Conservation (phyloP, 1,140 invertebrate genomes). For the Atta colombica region DNA sequence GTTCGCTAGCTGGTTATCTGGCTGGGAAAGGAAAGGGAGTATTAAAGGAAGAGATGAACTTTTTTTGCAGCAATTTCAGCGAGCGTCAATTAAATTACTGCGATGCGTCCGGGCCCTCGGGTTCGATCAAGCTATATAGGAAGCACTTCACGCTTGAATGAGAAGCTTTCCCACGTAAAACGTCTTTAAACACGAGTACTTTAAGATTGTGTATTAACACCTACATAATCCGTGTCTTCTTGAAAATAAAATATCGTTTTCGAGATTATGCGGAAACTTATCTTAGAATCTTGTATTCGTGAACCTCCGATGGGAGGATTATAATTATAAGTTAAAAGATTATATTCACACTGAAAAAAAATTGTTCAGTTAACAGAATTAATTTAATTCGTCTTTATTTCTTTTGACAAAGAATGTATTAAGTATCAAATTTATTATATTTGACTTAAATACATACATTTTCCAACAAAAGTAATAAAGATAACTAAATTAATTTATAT, state of each 20-base stretch:
- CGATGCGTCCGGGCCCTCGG: constrained; percentile 71
- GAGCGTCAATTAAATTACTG: constrained; percentile 79
- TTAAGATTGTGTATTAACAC: constrained; percentile 63
- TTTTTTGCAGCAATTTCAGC: constrained; percentile 73
- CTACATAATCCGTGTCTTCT: constrained; percentile 14
- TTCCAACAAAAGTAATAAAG: too few relatives aligned
- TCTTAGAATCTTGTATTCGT: too few relatives aligned
- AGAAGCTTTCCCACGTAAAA: constrained; percentile 74
- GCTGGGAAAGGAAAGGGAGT: constrained; percentile 79
- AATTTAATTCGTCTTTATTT: too few relatives aligned
- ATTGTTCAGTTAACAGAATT: too few relatives aligned
- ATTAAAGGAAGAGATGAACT: constrained; percentile 78
- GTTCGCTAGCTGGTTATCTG: constrained; percentile 56
- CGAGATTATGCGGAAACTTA: not conserved
- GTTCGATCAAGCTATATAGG: constrained; percentile 66
- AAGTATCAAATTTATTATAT: too few relatives aligned
- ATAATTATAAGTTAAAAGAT: not conserved
- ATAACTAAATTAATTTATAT: too few relatives aligned
- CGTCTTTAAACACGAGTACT: constrained; percentile 57
- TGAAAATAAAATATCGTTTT: constrained; percentile 30
- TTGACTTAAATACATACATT: too few relatives aligned
- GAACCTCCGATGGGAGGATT: not conserved
- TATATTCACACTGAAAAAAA: too few relatives aligned
- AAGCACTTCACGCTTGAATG: constrained; percentile 65
- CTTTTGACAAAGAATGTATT: too few relatives aligned